Percentiles rank a stretch among this genome's conserved stretches.
phyloP scores from a whole-genome alignment of 2,888 invertebrate genomes.

The Hyalella azteca region DNA sequence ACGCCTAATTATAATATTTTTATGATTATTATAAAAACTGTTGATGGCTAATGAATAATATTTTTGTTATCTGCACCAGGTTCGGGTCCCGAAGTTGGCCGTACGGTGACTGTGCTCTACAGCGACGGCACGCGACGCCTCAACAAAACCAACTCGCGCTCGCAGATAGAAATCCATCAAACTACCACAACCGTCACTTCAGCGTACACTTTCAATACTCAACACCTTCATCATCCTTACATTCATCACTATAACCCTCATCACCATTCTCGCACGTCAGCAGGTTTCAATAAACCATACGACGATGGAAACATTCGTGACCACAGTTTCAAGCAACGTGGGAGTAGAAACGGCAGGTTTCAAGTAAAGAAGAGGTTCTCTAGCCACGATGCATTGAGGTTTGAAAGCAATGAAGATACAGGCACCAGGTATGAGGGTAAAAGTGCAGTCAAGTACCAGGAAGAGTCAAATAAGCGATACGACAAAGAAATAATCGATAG shows the following conservation, averaged over 20 bases:
- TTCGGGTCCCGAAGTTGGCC: slow-evolving; percentile 37
- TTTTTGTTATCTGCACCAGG: slow-evolving; percentile 38
- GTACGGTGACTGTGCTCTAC: slow-evolving; percentile 52
- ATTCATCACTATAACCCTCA: slow-evolving; percentile 4
- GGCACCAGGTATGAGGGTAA: slow-evolving; percentile 24
- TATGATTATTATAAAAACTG: too few relatives aligned
- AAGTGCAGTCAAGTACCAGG: neutral
- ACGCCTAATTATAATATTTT: too few relatives aligned
- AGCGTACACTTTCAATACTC: neutral
- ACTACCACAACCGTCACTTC: neutral
- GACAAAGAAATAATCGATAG: neutral
- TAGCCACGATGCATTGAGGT: neutral
- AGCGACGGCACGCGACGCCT: slow-evolving; percentile 47
- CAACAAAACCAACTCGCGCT: slow-evolving; percentile 25
- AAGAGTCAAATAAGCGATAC: neutral
- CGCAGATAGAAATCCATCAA: neutral
- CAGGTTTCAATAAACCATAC: too few relatives aligned
- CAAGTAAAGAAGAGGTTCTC: neutral
- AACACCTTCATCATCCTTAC: slow-evolving; percentile 18
- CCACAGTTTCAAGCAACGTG: neutral
- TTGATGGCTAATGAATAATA: too few relatives aligned
- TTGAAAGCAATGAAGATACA: neutral
- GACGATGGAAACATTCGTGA: neutral
- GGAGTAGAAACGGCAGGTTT: neutral
- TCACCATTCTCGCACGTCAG: neutral